A percentile compares a stretch with the other conserved stretches of the same genome.
These are phyloP conservation scores for Drosophila conformis DNA, from an alignment of 2,888 invertebrate genomes.

Conservation along the genomic window DNA sequence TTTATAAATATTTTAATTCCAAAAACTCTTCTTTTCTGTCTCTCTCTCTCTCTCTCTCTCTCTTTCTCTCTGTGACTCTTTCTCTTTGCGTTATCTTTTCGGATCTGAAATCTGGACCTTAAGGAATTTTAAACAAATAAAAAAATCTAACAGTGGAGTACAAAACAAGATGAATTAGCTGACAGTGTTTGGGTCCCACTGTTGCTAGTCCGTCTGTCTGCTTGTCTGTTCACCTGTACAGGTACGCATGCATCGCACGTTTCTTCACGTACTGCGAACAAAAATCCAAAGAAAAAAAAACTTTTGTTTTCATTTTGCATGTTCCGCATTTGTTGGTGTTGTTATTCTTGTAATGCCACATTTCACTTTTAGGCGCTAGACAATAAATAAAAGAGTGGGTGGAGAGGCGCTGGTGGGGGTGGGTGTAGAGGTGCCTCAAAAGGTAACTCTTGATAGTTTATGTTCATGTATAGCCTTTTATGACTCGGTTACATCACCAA, in stretches of 20 bases:
- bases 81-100: neutral
- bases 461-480: conserved; percentile 39
- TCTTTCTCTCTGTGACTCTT: neutral
- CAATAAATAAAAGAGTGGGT: neutral
- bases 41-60: neutral
- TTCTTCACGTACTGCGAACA: conserved; percentile 48
- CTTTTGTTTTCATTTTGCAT: conserved; percentile 61
- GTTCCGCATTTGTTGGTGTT: conserved; percentile 33
- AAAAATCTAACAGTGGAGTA: neutral
- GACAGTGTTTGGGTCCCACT: neutral
- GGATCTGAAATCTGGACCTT: neutral
- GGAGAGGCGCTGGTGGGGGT: neutral
- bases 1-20: neutral
- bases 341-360: conserved; percentile 48
- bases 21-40: neutral
- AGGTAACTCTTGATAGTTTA: conserved; percentile 18
- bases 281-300: conserved; percentile 26
- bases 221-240: conserved; percentile 18
- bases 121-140: neutral
- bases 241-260: conserved; percentile 64
- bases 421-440: neutral
- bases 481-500: conserved; percentile 50
- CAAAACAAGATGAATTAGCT: neutral
- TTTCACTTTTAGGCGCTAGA: conserved; percentile 66
- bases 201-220: neutral